Percentiles rank a stretch among this genome's conserved stretches.
Conservation (phyloP, 2,888 invertebrate genomes). For the Hemistola chrysoprasaria region DNA sequence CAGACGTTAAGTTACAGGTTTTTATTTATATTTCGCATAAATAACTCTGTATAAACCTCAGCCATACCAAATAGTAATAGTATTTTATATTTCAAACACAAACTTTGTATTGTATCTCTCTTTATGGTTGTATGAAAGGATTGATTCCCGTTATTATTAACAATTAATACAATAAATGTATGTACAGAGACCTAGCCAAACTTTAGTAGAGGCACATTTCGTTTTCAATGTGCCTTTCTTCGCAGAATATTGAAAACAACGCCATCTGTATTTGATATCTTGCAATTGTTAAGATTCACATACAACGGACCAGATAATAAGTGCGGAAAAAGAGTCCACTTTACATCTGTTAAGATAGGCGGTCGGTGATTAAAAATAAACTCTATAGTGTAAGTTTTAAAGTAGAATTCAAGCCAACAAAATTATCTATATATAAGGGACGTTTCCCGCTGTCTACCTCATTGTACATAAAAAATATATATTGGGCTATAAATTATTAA, state of each 20-base stretch:
- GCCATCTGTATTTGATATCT: constrained; percentile 18
- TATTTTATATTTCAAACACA: constrained; percentile 27
- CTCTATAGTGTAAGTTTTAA: constrained; percentile 27
- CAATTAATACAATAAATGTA: too few relatives aligned
- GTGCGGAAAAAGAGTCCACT: too few relatives aligned
- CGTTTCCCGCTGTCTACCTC: constrained; percentile 73
- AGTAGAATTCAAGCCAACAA: constrained; percentile 58
- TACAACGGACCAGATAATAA: too few relatives aligned
- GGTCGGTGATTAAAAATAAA: constrained; percentile 4
- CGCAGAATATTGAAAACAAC: constrained; percentile 11
- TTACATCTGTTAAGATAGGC: constrained; percentile 8
- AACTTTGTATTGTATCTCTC: constrained; percentile 25
- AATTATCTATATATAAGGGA: constrained; percentile 58
- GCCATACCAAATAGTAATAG: constrained; percentile 66
- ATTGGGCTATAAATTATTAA: constrained; percentile 67
- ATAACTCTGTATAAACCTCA: constrained; percentile 80
- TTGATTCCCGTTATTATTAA: too few relatives aligned
- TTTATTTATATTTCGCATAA: constrained; percentile 36
- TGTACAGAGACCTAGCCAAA: constrained; percentile 24
- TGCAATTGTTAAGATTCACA: too few relatives aligned
- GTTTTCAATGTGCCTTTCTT: constrained; percentile 20
- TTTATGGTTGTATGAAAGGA: constrained; percentile 30
- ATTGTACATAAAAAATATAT: constrained; percentile 70
- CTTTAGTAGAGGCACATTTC: constrained; percentile 21
- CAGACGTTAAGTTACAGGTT: constrained; percentile 22